These are phyloP conservation scores for Drosophila pseudoananassae DNA, from an alignment of 1,140 invertebrate species.

Conservation along the genomic window DNA sequence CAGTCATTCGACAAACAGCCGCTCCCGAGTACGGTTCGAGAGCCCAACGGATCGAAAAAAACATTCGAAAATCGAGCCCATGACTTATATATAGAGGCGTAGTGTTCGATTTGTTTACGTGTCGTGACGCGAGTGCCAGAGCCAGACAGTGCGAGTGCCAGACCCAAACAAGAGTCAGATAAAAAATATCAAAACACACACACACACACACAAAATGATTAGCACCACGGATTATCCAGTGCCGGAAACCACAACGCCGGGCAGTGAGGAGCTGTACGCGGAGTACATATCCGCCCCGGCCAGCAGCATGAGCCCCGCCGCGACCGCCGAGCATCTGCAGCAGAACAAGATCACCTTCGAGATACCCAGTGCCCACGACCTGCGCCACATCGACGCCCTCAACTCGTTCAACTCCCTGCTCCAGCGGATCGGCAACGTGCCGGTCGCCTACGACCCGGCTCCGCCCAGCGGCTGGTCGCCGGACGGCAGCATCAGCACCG, in stretches of 20 bases:
- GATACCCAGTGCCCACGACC: constrained; percentile 74
- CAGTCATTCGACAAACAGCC: constrained; percentile 66
- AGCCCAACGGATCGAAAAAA: constrained; percentile 45
- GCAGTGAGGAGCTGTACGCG: constrained; percentile 49
- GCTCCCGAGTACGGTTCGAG: constrained; percentile 56
- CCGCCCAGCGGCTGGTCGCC: constrained; percentile 32
- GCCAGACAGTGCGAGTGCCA: constrained; percentile 19
- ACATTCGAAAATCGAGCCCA: constrained; percentile 44
- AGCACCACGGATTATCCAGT: constrained; percentile 58
- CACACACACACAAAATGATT: constrained; percentile 22
- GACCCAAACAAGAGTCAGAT: constrained; percentile 18
- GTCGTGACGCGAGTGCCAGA: constrained; percentile 53
- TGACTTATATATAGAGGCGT: constrained; percentile 53
- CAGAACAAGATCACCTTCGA: constrained; percentile 83
- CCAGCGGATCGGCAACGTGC: constrained; percentile 69
- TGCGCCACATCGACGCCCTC: constrained; percentile 77
- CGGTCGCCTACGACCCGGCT: constrained; percentile 33
- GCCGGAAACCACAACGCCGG: constrained; percentile 46
- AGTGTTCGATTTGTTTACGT: constrained; percentile 61
- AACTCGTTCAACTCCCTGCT: constrained; percentile 75
- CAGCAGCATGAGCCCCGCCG: constrained; percentile 78
- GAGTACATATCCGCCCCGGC: constrained; percentile 68
- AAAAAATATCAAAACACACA: constrained; percentile 7
- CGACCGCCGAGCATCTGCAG: constrained; percentile 73
- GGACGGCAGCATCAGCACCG: constrained; percentile 66